Base-by-base conservation (phyloP, 2,113 vertebrate genomes). In the Spea bombifrons region DNA sequence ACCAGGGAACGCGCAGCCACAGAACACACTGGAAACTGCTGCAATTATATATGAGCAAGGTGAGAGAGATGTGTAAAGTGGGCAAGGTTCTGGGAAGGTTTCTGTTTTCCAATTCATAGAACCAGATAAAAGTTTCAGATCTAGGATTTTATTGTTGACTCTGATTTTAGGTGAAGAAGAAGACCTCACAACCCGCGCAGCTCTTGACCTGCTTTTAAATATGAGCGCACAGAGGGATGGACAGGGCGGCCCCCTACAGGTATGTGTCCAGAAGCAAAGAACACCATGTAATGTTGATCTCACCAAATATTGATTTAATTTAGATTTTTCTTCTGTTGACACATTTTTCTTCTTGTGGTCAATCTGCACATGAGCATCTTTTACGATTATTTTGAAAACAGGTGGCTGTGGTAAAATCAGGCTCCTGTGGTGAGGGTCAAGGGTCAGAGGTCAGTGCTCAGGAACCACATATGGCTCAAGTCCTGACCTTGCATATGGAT, bases 31-130 rank as follows among this genome's bases (percentile, higher is more conserved):
- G 74, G 93, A 92, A 79, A 93, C 92, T 5, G 92, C 97, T 75
- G 97, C 96, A 52, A 95, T 99, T 66, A 98, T 98, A 83, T 99
- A 98, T 0, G 92, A 97, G 74, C 94, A 96, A 88, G 94, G 96
- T 94, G 81, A 84, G 84, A 57, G 5, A 12, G 10, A 59, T 59
- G 10, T 59, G 7, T 59, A 59, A 12, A 5, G 15, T 12, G 15
- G 4, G 10, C 9, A 59, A 59, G 4, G 4, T 59, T 59, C 10
- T 59, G 50, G 30, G 30, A 30, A 30, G 30, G 30, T 2, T 30
- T 30, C 30, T 30, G 30, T 30, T 30, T 30, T 30, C 30, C 30
- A 30, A 30, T 30, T 30, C 2, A 30, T 30, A 30, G 30, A 30
- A 30, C 52, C 52, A 10, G 50, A 52, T 7, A 52, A 52, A 52